phyloP scores from a whole-genome alignment of 2,888 invertebrate species.

The Andrena minutula region DNA sequence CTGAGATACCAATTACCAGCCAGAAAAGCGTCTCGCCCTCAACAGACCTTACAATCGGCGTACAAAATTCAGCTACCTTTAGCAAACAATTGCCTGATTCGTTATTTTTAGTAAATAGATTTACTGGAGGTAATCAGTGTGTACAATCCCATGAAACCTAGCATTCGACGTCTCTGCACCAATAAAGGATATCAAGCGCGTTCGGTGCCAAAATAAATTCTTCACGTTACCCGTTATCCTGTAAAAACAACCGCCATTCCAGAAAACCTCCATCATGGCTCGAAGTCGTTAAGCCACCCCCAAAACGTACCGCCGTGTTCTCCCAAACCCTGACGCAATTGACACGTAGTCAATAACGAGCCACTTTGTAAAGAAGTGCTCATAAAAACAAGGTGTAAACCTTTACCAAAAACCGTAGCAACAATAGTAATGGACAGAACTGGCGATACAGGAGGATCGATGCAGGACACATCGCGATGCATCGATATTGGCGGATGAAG shows the following conservation, averaged over 20 bases:
- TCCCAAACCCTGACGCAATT: background rate
- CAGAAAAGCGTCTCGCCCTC: no score
- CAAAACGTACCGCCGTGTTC: background rate
- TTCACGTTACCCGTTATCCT: background rate
- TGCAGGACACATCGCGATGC: background rate
- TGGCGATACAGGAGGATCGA: background rate
- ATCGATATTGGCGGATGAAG: slow-evolving; percentile 1
- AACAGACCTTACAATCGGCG: no score
- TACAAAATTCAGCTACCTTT: no score
- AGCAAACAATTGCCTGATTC: no score
- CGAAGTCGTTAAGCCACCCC: slow-evolving; percentile 3
- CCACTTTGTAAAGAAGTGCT: background rate
- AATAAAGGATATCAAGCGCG: background rate
- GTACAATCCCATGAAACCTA: no score
- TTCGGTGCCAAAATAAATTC: background rate
- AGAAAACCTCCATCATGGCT: background rate
- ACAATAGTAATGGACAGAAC: background rate
- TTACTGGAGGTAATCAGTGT: no score
- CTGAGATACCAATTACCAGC: no score
- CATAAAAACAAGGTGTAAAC: background rate
- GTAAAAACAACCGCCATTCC: background rate
- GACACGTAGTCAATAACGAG: background rate
- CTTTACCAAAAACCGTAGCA: background rate
- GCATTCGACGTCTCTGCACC: background rate
- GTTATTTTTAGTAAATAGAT: no score